Evolutionary conservation across 2,113 vertebrate genomes (phyloP).

Genomic region (Triplophysa dalaica): DNA sequence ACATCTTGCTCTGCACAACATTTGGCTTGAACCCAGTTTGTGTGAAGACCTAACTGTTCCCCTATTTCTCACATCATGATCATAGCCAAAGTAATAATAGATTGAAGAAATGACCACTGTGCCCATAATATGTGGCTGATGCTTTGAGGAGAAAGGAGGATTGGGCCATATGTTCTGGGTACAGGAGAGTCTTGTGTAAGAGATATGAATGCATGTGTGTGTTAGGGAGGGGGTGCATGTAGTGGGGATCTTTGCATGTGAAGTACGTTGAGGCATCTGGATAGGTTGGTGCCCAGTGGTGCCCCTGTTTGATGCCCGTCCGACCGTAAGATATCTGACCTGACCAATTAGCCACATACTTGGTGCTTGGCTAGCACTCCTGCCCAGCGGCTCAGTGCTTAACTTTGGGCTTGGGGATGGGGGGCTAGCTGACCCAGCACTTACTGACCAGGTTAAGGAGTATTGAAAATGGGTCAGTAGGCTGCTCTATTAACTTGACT

Average conservation of each 20-base stretch:
- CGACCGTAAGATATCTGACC: constrained; percentile 77
- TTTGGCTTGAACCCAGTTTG: background rate
- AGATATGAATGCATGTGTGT: constrained; percentile 59
- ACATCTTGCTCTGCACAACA: background rate
- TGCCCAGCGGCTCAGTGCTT: constrained; percentile 41
- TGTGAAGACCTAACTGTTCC: background rate
- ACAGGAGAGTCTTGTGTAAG: constrained; percentile 57
- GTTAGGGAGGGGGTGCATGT: constrained; percentile 57
- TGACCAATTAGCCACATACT: constrained; percentile 80
- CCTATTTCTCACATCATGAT: background rate
- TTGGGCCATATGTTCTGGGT: constrained; percentile 71
- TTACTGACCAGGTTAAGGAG: constrained; percentile 27
- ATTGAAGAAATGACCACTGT: constrained; percentile 50
- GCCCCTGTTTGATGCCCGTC: constrained; percentile 60
- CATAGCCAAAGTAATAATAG: constrained; percentile 22
- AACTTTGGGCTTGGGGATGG: constrained; percentile 8
- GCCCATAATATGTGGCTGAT: constrained; percentile 51
- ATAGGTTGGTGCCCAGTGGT: constrained; percentile 64
- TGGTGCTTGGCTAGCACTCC: constrained; percentile 68
- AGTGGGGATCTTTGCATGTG: constrained; percentile 56
- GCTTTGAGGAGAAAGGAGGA: constrained; percentile 32
- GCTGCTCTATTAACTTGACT: constrained; percentile 28
- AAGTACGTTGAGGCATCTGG: constrained; percentile 74
- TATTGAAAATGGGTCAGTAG: constrained; percentile 42
- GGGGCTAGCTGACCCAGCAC: constrained; percentile 23